Conservation (phyloP, 2,797 vertebrate genomes). For the Sebastes wilsoni region DNA sequence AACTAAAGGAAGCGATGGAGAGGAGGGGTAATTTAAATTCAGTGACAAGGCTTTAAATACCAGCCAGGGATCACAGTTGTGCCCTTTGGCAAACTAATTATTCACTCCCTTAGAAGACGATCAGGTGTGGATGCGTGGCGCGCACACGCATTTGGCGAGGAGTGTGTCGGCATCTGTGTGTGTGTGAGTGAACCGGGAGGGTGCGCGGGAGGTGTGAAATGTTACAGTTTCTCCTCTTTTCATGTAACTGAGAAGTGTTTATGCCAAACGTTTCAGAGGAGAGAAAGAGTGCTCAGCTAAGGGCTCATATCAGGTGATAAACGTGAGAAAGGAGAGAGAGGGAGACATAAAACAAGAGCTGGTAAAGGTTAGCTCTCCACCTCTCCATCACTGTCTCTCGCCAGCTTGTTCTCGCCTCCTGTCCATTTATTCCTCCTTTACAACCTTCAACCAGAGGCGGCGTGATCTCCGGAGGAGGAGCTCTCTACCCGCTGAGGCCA, state of each 20-base stretch:
- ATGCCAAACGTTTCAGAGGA: slow-evolving; percentile 62
- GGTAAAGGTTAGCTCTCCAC: slow-evolving; percentile 68
- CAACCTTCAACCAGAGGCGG: slow-evolving; percentile 66
- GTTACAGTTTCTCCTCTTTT: slow-evolving; percentile 70
- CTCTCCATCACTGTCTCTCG: slow-evolving; percentile 60
- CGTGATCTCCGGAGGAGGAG: slow-evolving; percentile 44
- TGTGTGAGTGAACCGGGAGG: slow-evolving; percentile 34
- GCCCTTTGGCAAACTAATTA: slow-evolving; percentile 84
- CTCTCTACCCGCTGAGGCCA: slow-evolving; percentile 39
- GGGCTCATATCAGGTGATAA: slow-evolving; percentile 45
- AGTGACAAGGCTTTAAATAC: slow-evolving; percentile 83
- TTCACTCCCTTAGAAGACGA: slow-evolving; percentile 77
- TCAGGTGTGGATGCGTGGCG: slow-evolving; percentile 55
- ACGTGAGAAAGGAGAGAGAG: slow-evolving; percentile 21
- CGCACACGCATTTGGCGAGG: slow-evolving; percentile 13
- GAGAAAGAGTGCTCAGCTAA: slow-evolving; percentile 24
- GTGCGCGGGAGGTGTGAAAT: slow-evolving; percentile 67
- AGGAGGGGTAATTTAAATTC: slow-evolving; percentile 80
- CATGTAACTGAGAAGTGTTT: slow-evolving; percentile 70
- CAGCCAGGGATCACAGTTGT: slow-evolving; percentile 80
- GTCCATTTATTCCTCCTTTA: slow-evolving; percentile 5
- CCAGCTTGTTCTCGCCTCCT: slow-evolving; percentile 45
- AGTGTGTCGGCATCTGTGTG: slow-evolving; percentile 28
- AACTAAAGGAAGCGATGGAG: slow-evolving; percentile 66
- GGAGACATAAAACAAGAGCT: slow-evolving; percentile 56